Evolutionary conservation across 1,140 invertebrate species (phyloP).

Genomic region (Drosophila sp.): DNA sequence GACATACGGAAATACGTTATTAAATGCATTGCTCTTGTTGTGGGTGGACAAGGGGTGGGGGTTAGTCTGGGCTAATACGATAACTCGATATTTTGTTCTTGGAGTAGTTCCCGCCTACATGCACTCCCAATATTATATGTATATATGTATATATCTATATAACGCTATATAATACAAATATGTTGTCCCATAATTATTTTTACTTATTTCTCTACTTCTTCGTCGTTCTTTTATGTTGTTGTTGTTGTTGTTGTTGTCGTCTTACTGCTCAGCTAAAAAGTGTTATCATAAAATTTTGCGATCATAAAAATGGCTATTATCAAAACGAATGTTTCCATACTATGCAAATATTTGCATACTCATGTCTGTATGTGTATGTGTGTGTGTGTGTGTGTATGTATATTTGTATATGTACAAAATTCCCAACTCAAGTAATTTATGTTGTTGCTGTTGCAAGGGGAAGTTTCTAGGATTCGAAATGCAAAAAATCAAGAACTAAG

Average conservation of each 20-base stretch:
- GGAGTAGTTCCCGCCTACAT: conserved; percentile 27
- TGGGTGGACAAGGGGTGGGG: background rate
- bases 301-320: conserved; percentile 76
- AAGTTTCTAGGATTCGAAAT: background rate
- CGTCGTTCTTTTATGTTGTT: background rate
- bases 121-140: conserved; percentile 25
- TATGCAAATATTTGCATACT: conserved; percentile 34
- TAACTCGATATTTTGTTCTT: background rate
- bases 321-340: conserved; percentile 65
- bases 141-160: conserved; percentile 31
- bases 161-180: conserved; percentile 58
- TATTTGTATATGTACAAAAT: conserved; percentile 1
- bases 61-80: conserved; percentile 12
- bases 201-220: conserved; percentile 7
- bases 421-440: background rate
- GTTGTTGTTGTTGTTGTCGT: background rate
- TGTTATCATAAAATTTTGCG: conserved; percentile 55
- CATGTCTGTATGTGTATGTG: conserved; percentile 23
- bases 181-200: conserved; percentile 31
- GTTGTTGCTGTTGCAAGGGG: background rate
- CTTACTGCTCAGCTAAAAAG: conserved; percentile 45
- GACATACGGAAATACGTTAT: conserved; percentile 7
- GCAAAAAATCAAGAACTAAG: background rate
- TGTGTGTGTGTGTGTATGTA: conserved; percentile 14
- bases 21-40: conserved; percentile 9